Percentiles rank a stretch among this genome's conserved stretches.
phyloP scores from a whole-genome alignment of 2,113 vertebrate species.

The Desmodus rotundus region DNA sequence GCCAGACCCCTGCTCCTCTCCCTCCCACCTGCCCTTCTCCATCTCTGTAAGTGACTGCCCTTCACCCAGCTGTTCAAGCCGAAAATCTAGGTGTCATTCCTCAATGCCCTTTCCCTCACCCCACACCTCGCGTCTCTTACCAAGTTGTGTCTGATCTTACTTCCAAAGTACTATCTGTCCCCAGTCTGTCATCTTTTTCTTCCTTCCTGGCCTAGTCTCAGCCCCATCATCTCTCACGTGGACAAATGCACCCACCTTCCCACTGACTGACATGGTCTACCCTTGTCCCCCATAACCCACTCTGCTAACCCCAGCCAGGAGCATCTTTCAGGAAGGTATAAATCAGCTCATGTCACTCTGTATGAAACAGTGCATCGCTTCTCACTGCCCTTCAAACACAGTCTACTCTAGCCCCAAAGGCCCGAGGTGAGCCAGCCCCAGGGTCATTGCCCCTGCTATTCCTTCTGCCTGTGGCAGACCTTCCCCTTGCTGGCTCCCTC shows the following conservation, averaged over 20 bases:
- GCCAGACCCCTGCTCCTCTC: rapidly evolving
- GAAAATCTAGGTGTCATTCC: not conserved
- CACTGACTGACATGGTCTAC: not conserved
- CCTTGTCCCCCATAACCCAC: not conserved
- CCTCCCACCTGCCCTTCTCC: not conserved
- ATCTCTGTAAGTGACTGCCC: not conserved
- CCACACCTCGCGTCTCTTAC: not conserved
- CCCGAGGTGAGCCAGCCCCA: not conserved
- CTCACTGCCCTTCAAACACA: not conserved
- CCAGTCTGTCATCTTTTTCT: not conserved
- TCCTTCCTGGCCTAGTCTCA: not conserved
- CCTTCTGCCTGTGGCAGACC: not conserved
- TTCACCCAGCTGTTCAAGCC: not conserved
- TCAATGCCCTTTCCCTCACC: not conserved
- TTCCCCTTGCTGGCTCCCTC: not conserved
- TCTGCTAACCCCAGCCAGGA: too few relatives aligned
- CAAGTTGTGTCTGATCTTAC: not conserved
- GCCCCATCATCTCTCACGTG: not conserved
- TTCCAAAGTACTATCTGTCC: not conserved
- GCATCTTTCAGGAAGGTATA: not conserved
- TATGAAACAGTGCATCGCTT: rapidly evolving
- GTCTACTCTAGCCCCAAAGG: not conserved
- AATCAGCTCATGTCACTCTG: not conserved
- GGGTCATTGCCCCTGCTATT: not conserved
- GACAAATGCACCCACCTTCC: too few relatives aligned